Conservation (phyloP, 2,888 invertebrate genomes). For the Augochlorella aurata region DNA sequence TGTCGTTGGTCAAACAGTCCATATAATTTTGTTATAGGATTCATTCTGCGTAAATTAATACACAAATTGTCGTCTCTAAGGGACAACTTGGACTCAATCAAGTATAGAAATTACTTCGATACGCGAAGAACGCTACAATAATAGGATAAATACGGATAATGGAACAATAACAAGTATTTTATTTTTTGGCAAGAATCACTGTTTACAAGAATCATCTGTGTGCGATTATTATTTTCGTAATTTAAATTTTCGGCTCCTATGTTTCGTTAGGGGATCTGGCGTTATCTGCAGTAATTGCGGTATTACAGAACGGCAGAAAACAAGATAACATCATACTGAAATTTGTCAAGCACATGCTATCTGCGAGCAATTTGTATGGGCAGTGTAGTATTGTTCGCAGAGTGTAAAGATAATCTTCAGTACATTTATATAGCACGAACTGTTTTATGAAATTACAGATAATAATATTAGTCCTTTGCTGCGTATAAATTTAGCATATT, state of each 20-base stretch:
- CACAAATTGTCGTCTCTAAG: too few species aligned
- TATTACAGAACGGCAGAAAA: background rate
- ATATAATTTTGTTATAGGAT: background rate
- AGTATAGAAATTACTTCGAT: too few species aligned
- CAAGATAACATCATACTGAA: background rate
- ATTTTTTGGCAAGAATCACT: background rate
- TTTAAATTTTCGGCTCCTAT: background rate
- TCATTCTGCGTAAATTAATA: too few species aligned
- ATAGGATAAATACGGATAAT: too few species aligned
- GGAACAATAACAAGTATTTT: too few species aligned
- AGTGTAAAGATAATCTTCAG: slow-evolving; percentile 1
- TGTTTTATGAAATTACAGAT: background rate
- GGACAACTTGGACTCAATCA: too few species aligned
- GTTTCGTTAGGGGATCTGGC: background rate
- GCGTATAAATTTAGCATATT: too few species aligned
- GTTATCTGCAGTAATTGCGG: background rate
- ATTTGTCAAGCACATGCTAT: slow-evolving; percentile 1
- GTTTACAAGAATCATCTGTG: background rate
- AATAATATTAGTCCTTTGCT: background rate
- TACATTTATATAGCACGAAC: background rate
- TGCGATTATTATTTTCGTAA: background rate
- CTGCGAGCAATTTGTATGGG: background rate
- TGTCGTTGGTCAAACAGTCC: background rate
- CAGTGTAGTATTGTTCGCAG: too few species aligned
- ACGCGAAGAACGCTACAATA: too few species aligned